Percentiles rank a stretch among this genome's conserved stretches.
Evolutionary conservation across 2,797 vertebrate genomes (phyloP).

Genomic region (Chloroceryle amazona): DNA sequence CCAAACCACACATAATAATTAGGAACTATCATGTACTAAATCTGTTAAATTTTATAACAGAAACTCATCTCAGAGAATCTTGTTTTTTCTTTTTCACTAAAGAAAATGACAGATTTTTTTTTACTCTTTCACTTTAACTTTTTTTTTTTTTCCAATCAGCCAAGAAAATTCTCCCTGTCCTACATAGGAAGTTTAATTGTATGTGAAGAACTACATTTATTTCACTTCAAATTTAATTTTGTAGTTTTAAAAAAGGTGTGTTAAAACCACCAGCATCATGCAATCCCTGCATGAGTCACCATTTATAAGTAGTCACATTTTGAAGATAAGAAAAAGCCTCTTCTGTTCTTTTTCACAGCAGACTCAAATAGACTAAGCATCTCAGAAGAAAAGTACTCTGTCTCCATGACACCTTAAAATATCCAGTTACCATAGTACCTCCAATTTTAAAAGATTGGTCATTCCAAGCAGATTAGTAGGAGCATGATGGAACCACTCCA

Average conservation of each 20-base stretch:
- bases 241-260: background rate
- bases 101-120: background rate
- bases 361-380: background rate
- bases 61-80: background rate
- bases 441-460: background rate
- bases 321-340: background rate
- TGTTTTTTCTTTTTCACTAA: background rate
- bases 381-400: background rate
- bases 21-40: background rate
- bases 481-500: background rate
- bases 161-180: background rate
- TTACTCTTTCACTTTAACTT: too few relatives aligned
- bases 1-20: background rate
- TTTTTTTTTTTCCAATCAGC: background rate
- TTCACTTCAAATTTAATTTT: background rate
- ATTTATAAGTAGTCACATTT: background rate
- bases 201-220: background rate
- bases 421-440: constrained; percentile 40
- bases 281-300: background rate
- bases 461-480: background rate
- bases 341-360: background rate
- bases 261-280: background rate
- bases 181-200: background rate
- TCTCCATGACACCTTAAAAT: constrained; percentile 34
- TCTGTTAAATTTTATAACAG: background rate